Percentiles rank a stretch among this genome's conserved stretches.
Evolutionary conservation across 2,888 invertebrate genomes (phyloP).

Genomic region (Morpho achilles): DNA sequence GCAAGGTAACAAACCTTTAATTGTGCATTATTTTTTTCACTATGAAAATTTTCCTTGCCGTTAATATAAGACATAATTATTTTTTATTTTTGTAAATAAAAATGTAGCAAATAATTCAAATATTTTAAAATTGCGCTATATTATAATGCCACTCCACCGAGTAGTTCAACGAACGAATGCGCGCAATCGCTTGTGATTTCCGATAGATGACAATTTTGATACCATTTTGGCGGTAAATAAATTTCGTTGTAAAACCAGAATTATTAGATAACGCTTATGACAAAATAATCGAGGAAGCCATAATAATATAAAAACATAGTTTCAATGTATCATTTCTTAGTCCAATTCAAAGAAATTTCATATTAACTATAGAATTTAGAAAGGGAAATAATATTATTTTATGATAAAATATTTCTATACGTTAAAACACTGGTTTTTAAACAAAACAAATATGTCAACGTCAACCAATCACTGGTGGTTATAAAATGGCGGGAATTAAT

Average conservation of each 20-base stretch:
- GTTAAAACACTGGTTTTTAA: conserved; percentile 3
- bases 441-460: not conserved
- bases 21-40: conserved; percentile 57
- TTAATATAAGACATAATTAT: conserved; percentile 51
- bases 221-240: conserved; percentile 26
- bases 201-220: not conserved
- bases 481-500: conserved; percentile 12
- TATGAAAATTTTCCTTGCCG: conserved; percentile 66
- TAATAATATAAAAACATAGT: too few species aligned
- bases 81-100: conserved; percentile 25
- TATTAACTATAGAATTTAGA: too few species aligned
- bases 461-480: conserved; percentile 4
- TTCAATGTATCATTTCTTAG: too few species aligned
- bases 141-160: not conserved
- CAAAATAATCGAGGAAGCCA: not conserved
- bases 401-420: not conserved
- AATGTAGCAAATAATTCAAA: conserved; percentile 6
- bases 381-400: not conserved
- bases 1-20: conserved; percentile 54
- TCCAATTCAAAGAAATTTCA: too few species aligned
- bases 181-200: not conserved
- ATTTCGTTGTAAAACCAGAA: conserved; percentile 20
- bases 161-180: not conserved
- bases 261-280: not conserved
- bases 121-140: not conserved